Evolutionary conservation across 2,797 vertebrate species (phyloP).

Genomic region (Darevskia mixta): DNA sequence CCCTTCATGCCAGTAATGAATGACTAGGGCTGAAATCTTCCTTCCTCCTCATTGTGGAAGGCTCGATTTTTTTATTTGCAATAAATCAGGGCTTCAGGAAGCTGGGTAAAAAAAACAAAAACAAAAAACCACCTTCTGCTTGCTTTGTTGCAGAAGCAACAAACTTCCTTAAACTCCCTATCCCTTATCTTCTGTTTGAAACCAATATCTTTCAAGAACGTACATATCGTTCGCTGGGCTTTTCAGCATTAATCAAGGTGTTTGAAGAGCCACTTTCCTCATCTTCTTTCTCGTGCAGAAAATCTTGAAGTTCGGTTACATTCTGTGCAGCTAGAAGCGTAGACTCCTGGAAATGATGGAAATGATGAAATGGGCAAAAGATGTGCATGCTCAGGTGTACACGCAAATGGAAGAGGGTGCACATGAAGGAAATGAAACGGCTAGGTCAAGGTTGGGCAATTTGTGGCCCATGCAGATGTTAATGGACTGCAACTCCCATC

Average conservation of each 20-base stretch:
- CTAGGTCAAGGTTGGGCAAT: too few relatives aligned
- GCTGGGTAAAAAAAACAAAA: not conserved
- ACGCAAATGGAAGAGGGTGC: conserved; percentile 19
- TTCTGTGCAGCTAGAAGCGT: conserved; percentile 83
- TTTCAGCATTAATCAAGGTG: conserved; percentile 71
- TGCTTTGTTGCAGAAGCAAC: not conserved
- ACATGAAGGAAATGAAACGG: not conserved
- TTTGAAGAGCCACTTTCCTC: conserved; percentile 70
- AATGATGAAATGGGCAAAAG: conserved; percentile 44
- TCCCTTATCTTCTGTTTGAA: not conserved
- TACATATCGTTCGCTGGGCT: conserved; percentile 88
- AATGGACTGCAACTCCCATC: too few relatives aligned
- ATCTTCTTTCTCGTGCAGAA: conserved; percentile 81
- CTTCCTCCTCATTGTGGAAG: not conserved
- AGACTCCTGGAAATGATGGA: conserved; percentile 85
- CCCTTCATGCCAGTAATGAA: too few relatives aligned
- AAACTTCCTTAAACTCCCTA: not conserved
- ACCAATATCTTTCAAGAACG: conserved; percentile 70
- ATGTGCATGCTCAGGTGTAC: not conserved
- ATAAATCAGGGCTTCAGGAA: not conserved
- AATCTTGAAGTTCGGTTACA: conserved; percentile 82
- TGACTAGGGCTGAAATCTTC: not conserved
- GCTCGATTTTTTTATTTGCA: not conserved
- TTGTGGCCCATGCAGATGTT: too few relatives aligned
- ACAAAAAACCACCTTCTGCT: too few relatives aligned